Percentiles rank a stretch among this genome's conserved stretches.
Conservation (phyloP, 2,888 invertebrate genomes). For the Zele albiditarsus region DNA sequence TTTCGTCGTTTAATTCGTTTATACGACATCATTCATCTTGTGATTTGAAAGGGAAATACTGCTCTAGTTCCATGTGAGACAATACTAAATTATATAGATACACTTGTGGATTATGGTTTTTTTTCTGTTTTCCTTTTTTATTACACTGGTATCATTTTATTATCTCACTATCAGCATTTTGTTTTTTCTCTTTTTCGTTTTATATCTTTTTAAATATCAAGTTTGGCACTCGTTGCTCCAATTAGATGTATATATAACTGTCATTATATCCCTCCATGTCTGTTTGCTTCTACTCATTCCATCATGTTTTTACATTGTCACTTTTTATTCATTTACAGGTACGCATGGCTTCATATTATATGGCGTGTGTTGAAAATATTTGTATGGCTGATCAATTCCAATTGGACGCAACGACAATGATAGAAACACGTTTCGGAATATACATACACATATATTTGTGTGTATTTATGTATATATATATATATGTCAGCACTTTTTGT, state of each 20-base stretch:
- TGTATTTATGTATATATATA: slow-evolving; percentile 18
- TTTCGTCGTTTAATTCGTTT: slow-evolving; percentile 64
- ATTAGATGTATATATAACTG: not conserved
- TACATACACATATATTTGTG: not conserved
- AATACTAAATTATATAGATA: slow-evolving; percentile 31
- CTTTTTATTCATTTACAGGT: slow-evolving; percentile 32
- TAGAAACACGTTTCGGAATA: not conserved
- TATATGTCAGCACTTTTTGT: slow-evolving; percentile 34
- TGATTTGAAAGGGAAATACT: slow-evolving; percentile 64
- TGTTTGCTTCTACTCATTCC: slow-evolving; percentile 13
- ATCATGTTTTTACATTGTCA: slow-evolving; percentile 9
- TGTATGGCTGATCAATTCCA: slow-evolving; percentile 17
- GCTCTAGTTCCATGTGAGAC: slow-evolving; percentile 52
- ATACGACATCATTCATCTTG: slow-evolving; percentile 61
- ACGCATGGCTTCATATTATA: slow-evolving; percentile 33
- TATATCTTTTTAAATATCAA: slow-evolving; percentile 55
- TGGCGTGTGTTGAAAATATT: slow-evolving; percentile 30
- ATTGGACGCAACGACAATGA: slow-evolving; percentile 7
- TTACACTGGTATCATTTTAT: slow-evolving; percentile 63
- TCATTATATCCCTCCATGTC: slow-evolving; percentile 45
- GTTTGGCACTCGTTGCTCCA: slow-evolving; percentile 69
- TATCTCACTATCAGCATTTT: slow-evolving; percentile 16
- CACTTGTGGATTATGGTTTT: slow-evolving; percentile 17
- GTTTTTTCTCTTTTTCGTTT: slow-evolving; percentile 20
- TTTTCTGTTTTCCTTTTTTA: slow-evolving; percentile 38